phyloP scores from a whole-genome alignment of 2,797 vertebrate genomes.

The Ctenopoma kingsleyae region DNA sequence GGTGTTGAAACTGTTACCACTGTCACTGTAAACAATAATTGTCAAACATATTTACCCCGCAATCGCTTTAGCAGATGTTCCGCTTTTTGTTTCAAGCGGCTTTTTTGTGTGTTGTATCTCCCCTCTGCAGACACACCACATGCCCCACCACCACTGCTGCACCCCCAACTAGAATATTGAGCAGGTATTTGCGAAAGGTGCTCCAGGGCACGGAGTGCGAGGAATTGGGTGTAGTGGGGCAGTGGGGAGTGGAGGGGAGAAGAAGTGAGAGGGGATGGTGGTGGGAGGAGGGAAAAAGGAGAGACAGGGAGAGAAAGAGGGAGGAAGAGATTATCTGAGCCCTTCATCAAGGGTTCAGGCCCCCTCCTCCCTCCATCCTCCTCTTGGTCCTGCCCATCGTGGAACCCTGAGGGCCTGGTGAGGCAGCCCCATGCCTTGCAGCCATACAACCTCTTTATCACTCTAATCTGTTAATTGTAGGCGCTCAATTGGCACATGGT shows the following conservation, averaged over 20 bases:
- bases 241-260: conserved; percentile 41
- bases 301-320: conserved; percentile 58
- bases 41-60: conserved; percentile 92
- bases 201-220: conserved; percentile 85
- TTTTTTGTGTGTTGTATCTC: conserved; percentile 88
- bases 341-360: conserved; percentile 85
- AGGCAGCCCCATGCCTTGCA: conserved; percentile 84
- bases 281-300: conserved; percentile 40
- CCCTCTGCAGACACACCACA: conserved; percentile 84
- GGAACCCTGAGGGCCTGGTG: conserved; percentile 81
- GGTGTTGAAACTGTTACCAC: conserved; percentile 89
- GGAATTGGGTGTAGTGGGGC: conserved; percentile 70
- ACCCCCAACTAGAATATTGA: conserved; percentile 87
- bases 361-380: conserved; percentile 60
- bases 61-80: conserved; percentile 92
- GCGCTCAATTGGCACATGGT: conserved; percentile 90
- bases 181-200: conserved; percentile 90
- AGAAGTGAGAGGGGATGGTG: conserved; percentile 45
- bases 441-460: conserved; percentile 86
- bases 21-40: conserved; percentile 94
- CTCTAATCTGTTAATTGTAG: conserved; percentile 95
- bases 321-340: conserved; percentile 88
- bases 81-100: conserved; percentile 87
- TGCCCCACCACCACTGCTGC: conserved; percentile 68
- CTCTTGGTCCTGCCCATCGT: conserved; percentile 72